Evolutionary conservation across 2,888 invertebrate species (phyloP).

Genomic region (Epinotia brunnichana): DNA sequence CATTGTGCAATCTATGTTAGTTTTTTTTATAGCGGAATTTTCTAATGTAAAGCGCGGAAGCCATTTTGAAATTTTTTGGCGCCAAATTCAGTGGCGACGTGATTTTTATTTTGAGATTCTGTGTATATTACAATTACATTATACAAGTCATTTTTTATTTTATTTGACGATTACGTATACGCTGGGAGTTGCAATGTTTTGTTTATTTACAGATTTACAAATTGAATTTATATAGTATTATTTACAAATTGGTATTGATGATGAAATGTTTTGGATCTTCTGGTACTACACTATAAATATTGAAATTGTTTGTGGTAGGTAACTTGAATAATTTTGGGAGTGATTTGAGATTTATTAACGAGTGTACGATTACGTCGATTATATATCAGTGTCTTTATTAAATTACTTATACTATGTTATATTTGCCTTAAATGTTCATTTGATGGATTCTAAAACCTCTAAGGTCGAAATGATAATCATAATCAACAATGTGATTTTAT

Average conservation of each 20-base stretch:
- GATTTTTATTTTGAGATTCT: conserved; percentile 40
- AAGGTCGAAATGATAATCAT: conserved; percentile 20
- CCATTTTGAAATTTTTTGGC: conserved; percentile 46
- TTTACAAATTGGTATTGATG: conserved; percentile 34
- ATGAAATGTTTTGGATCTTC: conserved; percentile 11
- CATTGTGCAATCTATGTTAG: not conserved
- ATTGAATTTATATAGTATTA: conserved; percentile 40
- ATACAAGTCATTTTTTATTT: conserved; percentile 49
- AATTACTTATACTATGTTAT: not conserved
- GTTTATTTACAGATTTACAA: conserved; percentile 49
- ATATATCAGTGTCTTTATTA: conserved; percentile 10
- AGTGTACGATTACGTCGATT: conserved; percentile 4
- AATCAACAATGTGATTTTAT: conserved; percentile 22
- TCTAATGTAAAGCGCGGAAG: not conserved
- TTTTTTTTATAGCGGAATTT: not conserved
- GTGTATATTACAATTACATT: conserved; percentile 18
- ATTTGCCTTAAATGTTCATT: conserved; percentile 19
- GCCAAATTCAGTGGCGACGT: conserved; percentile 51
- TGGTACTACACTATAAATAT: conserved; percentile 27
- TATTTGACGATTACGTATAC: conserved; percentile 48
- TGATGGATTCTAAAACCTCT: no score
- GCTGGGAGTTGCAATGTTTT: conserved; percentile 61
- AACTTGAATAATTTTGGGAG: conserved; percentile 11
- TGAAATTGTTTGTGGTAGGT: not conserved
- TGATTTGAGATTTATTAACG: conserved; percentile 3